Conservation (phyloP, 1,140 invertebrate species). For the Cataglyphis hispanica region DNA sequence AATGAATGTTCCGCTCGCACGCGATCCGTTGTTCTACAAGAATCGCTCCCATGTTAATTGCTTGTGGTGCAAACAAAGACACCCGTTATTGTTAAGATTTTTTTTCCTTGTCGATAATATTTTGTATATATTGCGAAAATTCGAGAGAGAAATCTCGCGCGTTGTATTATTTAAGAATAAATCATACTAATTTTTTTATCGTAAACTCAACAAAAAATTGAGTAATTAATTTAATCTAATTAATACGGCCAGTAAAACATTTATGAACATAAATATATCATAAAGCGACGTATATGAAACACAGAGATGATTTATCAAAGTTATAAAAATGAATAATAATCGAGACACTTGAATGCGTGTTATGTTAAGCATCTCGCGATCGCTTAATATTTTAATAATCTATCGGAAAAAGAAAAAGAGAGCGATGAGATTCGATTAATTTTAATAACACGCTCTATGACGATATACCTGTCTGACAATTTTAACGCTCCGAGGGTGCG, state of each 20-base stretch:
- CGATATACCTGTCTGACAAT: slow-evolving; percentile 47
- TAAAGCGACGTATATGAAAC: background rate
- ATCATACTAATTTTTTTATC: background rate
- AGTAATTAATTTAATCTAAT: background rate
- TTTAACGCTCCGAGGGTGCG: slow-evolving; percentile 46
- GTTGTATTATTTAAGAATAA: background rate
- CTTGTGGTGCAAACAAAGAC: slow-evolving; percentile 10
- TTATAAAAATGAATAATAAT: slow-evolving; percentile 23
- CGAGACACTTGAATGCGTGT: background rate
- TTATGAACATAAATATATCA: background rate
- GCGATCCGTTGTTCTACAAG: slow-evolving; percentile 69
- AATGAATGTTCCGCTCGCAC: slow-evolving; percentile 55
- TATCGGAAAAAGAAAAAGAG: background rate
- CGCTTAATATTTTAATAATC: slow-evolving; percentile 50
- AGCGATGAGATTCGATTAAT: slow-evolving; percentile 55
- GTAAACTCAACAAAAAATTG: no score
- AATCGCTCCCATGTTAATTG: slow-evolving; percentile 53
- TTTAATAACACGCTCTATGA: slow-evolving; percentile 51
- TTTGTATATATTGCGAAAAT: background rate
- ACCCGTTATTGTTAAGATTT: background rate
- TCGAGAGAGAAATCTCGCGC: background rate
- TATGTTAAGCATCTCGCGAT: slow-evolving; percentile 4
- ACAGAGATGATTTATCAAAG: background rate
- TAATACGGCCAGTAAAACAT: background rate
- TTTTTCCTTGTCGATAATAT: background rate